Evolutionary conservation across 35 echinoderm and acorn worm genomes (phyloP), one percentile per base, ranked within the genome.

Genomic region (Acanthaster planci): DNA sequence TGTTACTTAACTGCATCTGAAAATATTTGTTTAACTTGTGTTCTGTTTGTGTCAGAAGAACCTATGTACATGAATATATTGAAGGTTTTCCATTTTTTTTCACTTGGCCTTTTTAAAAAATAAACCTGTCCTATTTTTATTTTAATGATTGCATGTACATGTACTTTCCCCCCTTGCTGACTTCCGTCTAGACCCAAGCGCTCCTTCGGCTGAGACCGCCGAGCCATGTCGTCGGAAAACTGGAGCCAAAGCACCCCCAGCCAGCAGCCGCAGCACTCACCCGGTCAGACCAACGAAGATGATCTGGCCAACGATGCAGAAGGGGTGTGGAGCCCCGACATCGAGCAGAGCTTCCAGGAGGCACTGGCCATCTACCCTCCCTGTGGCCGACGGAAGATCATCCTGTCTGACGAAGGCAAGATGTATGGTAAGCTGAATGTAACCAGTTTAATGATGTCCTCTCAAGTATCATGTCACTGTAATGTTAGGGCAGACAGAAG

Each of bases 301-400:
- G 94, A 97, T 32, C 50, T 94, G 68, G 92, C 83, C 32, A 92
- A 91, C 79, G 96, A 99, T 89, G 96, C 96, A 0, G 96, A 99
- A 44, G 96, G 96, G 18, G 96, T 99, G 7, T 99, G 96, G 96
- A 99, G 96, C 84, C 96, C 92, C 29, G 96, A 99, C 47, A 99
- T 99, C 51, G 96, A 99, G 84, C 96, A 99, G 39, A 99, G 96
- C 75, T 99, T 99, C 86, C 96, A 99, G 76, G 96, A 99, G 80
- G 96, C 96, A 16, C 60, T 99, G 34, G 96, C 96, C 40, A 99
- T 99, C 29, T 99, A 99, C 86, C 96, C 96, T 21, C 96, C 96
- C 9, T 99, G 96, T 84, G 96, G 96, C 56, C 87, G 96, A 31
- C 89, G 96, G 60, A 99, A 99, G 92, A 99, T 99, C 8, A 99